Evolutionary conservation across 2,888 invertebrate genomes (phyloP).

Genomic region (Colostygia pectinataria): DNA sequence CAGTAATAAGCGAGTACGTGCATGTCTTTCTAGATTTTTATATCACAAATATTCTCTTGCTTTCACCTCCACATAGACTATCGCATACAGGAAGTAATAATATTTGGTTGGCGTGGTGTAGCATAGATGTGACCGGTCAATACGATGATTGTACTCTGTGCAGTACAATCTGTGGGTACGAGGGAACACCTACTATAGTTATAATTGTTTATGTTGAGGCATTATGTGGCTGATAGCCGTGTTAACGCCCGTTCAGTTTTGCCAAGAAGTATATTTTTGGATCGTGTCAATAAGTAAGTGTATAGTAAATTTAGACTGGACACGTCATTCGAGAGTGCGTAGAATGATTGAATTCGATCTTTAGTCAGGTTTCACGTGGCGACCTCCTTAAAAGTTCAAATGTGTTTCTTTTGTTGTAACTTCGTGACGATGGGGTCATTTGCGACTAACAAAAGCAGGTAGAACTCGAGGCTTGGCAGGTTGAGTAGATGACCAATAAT

Average conservation of each 20-base stretch:
- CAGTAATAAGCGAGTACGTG: too few species aligned
- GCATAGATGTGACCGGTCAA: slow-evolving; percentile 15
- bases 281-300: slow-evolving; percentile 83
- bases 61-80: slow-evolving; percentile 23
- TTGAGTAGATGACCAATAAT: neutral
- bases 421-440: slow-evolving; percentile 39
- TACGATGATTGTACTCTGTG: slow-evolving; percentile 14
- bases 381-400: slow-evolving; percentile 24
- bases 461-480: slow-evolving; percentile 6
- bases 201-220: slow-evolving; percentile 57
- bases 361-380: slow-evolving; percentile 47
- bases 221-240: slow-evolving; percentile 78
- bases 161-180: neutral
- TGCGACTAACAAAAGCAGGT: slow-evolving; percentile 34
- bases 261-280: slow-evolving; percentile 81
- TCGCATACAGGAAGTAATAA: slow-evolving; percentile 22
- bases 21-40: too few species aligned
- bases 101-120: slow-evolving; percentile 10
- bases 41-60: too few species aligned
- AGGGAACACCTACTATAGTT: slow-evolving; percentile 36
- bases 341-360: slow-evolving; percentile 66
- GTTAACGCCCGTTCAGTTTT: slow-evolving; percentile 82
- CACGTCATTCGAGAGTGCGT: slow-evolving; percentile 69
- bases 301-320: slow-evolving; percentile 77
- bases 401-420: slow-evolving; percentile 42